These are phyloP conservation scores for Antitype chi DNA, from an alignment of 2,888 invertebrate genomes.

Conservation along the genomic window DNA sequence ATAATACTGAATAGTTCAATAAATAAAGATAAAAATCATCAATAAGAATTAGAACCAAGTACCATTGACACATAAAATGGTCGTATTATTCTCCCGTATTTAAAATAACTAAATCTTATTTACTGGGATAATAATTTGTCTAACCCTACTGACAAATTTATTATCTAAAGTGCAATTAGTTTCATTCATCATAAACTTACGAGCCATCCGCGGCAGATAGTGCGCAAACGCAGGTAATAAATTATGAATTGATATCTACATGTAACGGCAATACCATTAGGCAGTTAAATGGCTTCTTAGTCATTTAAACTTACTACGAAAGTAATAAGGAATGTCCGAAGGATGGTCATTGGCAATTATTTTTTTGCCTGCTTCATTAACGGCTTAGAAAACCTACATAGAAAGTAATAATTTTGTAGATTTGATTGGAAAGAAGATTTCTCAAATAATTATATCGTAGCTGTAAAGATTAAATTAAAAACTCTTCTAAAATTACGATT, in stretches of 20 bases:
- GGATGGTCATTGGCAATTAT: background rate
- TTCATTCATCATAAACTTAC: slow-evolving; percentile 64
- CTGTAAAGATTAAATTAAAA: background rate
- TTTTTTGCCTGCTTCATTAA: background rate
- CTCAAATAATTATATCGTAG: background rate
- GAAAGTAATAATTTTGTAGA: too few species aligned
- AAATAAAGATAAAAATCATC: slow-evolving; percentile 18
- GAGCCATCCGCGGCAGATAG: slow-evolving; percentile 52
- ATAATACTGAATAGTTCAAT: background rate
- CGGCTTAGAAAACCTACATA: background rate
- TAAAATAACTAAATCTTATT: slow-evolving; percentile 14
- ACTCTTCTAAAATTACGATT: background rate
- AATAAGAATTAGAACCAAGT: slow-evolving; percentile 19
- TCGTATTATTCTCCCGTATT: background rate
- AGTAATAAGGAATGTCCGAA: slow-evolving; percentile 19
- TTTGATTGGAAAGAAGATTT: background rate
- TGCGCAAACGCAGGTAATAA: slow-evolving; percentile 51
- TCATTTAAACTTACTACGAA: slow-evolving; percentile 33
- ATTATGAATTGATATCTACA: slow-evolving; percentile 63
- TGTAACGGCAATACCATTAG: slow-evolving; percentile 56
- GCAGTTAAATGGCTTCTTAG: slow-evolving; percentile 38
- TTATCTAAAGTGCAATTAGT: slow-evolving; percentile 60
- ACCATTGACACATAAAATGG: background rate
- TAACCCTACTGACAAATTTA: slow-evolving; percentile 55
- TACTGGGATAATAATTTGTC: slow-evolving; percentile 26